Evolutionary conservation across 2,113 vertebrate species (phyloP).

Genomic region (Bufo gargarizans): DNA sequence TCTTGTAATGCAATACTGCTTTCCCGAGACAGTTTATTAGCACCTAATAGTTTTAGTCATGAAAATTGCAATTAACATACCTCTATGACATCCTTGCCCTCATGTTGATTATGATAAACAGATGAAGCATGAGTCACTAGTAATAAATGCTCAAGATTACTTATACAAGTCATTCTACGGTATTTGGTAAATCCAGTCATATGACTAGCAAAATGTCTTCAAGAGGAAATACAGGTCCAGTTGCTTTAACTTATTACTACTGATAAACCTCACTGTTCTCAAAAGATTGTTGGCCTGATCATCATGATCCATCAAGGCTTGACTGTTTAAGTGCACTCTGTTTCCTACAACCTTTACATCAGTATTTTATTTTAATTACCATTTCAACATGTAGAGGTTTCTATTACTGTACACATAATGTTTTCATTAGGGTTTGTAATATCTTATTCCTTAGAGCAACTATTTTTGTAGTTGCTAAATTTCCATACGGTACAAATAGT

Average conservation of each 20-base stretch:
- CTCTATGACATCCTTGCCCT: too few species aligned
- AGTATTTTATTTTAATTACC: background rate
- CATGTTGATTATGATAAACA: too few species aligned
- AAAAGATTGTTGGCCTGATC: background rate
- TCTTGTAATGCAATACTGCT: too few species aligned
- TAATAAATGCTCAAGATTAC: too few species aligned
- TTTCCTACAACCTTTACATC: background rate
- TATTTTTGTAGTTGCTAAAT: slow-evolving; percentile 58
- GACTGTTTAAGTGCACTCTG: background rate
- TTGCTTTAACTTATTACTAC: background rate
- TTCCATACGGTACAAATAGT: slow-evolving; percentile 59
- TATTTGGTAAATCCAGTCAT: too few species aligned
- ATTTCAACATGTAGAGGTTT: slow-evolving; percentile 8
- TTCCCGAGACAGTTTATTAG: too few species aligned
- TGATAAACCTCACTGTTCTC: background rate
- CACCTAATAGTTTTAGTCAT: too few species aligned
- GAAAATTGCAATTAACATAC: too few species aligned
- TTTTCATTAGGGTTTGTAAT: slow-evolving; percentile 49
- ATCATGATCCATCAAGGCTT: background rate
- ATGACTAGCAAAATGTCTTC: too few species aligned
- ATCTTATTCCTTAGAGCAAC: slow-evolving; percentile 59
- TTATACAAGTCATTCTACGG: too few species aligned
- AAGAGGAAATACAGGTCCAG: too few species aligned
- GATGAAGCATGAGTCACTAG: too few species aligned
- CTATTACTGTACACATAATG: slow-evolving; percentile 57